These are phyloP conservation scores for Callocephalon fimbriatum DNA, from an alignment of 2,113 vertebrate genomes.

Conservation along the genomic window DNA sequence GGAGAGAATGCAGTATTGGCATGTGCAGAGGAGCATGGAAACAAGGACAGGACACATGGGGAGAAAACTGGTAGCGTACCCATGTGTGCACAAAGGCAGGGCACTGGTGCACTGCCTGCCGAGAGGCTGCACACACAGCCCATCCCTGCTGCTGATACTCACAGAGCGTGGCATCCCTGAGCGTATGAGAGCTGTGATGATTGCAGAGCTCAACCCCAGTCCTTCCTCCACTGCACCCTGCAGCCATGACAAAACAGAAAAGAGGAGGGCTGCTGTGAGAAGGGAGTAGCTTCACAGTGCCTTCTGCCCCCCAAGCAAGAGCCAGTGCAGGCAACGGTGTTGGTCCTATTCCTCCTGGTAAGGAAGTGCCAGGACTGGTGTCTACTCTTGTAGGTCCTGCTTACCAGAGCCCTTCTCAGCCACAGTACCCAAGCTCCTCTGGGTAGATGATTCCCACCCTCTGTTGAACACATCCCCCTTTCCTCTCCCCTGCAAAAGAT, in stretches of 20 bases:
- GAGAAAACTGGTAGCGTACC: fast-evolving
- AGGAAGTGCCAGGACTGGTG: not conserved
- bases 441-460: not conserved
- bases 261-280: not conserved
- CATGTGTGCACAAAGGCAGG: not conserved
- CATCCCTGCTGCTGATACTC: fast-evolving
- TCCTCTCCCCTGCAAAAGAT: not conserved
- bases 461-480: not conserved
- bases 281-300: not conserved
- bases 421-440: not conserved
- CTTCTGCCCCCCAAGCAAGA: not conserved
- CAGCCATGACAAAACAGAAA: not conserved
- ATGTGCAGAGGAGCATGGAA: not conserved
- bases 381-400: not conserved
- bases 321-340: not conserved
- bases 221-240: slow-evolving; percentile 60
- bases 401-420: not conserved
- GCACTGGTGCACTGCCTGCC: fast-evolving
- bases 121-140: not conserved
- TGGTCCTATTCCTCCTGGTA: not conserved
- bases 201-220: slow-evolving; percentile 38
- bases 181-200: slow-evolving; percentile 17
- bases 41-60: not conserved
- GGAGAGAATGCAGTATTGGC: not conserved
- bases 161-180: not conserved